These are phyloP conservation scores for Psix sp. DNA, from an alignment of 1,140 invertebrate genomes.

Conservation along the genomic window DNA sequence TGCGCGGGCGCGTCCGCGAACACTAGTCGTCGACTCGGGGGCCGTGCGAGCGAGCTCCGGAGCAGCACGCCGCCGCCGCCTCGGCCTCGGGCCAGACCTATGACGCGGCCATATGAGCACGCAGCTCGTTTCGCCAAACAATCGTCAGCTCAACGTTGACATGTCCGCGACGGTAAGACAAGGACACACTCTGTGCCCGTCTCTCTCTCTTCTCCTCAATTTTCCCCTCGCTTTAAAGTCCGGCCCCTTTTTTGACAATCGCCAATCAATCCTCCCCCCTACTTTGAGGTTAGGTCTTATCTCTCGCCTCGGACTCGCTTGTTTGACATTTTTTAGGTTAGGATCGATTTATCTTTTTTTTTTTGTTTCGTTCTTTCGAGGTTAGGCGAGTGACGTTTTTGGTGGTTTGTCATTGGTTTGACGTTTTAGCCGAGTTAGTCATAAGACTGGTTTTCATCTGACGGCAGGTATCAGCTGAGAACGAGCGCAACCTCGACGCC, in stretches of 20 bases:
- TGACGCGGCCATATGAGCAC: constrained; percentile 35
- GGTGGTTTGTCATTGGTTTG: neutral
- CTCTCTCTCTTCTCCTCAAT: neutral
- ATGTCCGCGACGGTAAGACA: constrained; percentile 32
- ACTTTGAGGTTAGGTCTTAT: no score
- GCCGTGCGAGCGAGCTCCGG: constrained; percentile 8
- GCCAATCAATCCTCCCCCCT: neutral
- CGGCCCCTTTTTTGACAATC: neutral
- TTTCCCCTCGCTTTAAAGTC: neutral
- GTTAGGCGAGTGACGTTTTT: no score
- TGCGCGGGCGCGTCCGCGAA: no score
- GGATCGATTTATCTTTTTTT: neutral
- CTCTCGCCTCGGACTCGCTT: no score
- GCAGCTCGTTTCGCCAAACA: constrained; percentile 22
- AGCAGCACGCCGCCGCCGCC: constrained; percentile 2
- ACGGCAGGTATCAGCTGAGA: neutral
- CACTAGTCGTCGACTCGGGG: no score
- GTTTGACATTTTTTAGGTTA: constrained; percentile 6
- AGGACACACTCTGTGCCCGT: constrained; percentile 2
- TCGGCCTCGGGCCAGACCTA: constrained; percentile 27
- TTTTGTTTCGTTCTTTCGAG: neutral
- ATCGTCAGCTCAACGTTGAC: constrained; percentile 25
- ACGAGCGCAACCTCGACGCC: constrained; percentile 34
- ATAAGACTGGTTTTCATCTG: neutral
- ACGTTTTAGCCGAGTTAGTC: neutral